Evolutionary conservation across 2,888 invertebrate genomes (phyloP), one percentile per base, ranked within the genome.

Genomic region (Eristalinus aeneus): DNA sequence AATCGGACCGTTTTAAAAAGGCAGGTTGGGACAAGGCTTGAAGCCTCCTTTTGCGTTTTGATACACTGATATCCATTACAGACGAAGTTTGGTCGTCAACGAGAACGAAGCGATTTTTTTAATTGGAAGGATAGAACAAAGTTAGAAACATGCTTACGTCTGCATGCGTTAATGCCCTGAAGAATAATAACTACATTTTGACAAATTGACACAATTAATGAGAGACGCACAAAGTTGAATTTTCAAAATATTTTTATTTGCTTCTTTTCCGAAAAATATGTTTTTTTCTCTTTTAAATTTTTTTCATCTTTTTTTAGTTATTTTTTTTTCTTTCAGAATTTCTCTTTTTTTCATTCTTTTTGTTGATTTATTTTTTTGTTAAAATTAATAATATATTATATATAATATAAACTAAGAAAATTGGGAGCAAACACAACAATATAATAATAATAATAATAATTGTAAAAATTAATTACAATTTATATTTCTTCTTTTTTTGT

Each of bases 371-470:
- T 65, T 61, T 39, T 80, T 72, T 67, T 77, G 64, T 76, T 85
- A 68, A 77, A 80, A 72, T 80, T 84, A 72, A 65, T 74, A 79
- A 80, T 80, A 85, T 84, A 60, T 85, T 76, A 85, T 85, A 60
- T 77, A 64, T 81, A 81, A 85, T 85, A 81, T 72, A 81, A 85
- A 80, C 85, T 81, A 85, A 81, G 72, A 79, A 85, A 81, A 85
- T 76, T 76, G 85, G 85, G 85, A 76, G 85, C 85, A 85, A 85
- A 85, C 85, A 85, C 85, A 85, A 85, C 85, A 85, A 85, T 68
- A 34, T 85, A 81, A 77, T 85, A 80, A 81, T 85, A 68, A 85
- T 69, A 69, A 68, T 74, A 74, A 73, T 73, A 58, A 53, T 72
- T 80, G 32, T 75, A 84, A 79, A 82, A 79, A 69, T 67, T 8